phyloP scores from a whole-genome alignment of 2,113 vertebrate species.

The Xiphias gladius region DNA sequence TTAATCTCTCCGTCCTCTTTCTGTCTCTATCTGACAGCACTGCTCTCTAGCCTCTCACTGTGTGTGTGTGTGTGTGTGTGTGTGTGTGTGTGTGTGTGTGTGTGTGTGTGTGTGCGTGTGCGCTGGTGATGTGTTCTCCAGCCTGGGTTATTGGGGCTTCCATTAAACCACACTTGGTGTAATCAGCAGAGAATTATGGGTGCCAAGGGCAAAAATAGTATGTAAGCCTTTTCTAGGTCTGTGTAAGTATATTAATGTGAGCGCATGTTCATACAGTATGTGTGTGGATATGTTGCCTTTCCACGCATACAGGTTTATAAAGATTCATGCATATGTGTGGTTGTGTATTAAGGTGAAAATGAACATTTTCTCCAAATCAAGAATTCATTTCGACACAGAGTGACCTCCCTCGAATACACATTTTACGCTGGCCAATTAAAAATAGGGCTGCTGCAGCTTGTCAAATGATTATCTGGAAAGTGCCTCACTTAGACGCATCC shows the following conservation, averaged over 20 bases:
- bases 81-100: constrained; percentile 47
- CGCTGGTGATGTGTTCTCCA: constrained; percentile 41
- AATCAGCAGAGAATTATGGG: constrained; percentile 83
- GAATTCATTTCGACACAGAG: constrained; percentile 28
- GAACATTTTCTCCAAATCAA: constrained; percentile 46
- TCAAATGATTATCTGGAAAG: constrained; percentile 56
- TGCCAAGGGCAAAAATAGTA: constrained; percentile 62
- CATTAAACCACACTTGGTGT: constrained; percentile 80
- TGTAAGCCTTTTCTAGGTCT: constrained; percentile 56
- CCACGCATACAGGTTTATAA: not conserved
- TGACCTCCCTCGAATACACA: constrained; percentile 21
- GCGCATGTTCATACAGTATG: constrained; percentile 6
- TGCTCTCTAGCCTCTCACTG: constrained; percentile 48
- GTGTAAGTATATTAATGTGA: constrained; percentile 52
- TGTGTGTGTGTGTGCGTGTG: constrained; percentile 16
- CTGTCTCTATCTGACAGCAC: constrained; percentile 80
- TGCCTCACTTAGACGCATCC: constrained; percentile 28
- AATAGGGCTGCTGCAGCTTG: constrained; percentile 48
- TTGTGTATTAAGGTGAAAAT: constrained; percentile 4
- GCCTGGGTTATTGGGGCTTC: constrained; percentile 76
- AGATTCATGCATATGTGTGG: constrained; percentile 9
- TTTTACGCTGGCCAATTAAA: constrained; percentile 68
- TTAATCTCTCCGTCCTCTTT: constrained; percentile 84
- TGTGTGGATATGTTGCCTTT: constrained; percentile 8
- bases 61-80: constrained; percentile 39